These are phyloP conservation scores for Acanthurus tractus DNA, from an alignment of 2,797 vertebrate genomes.

Conservation along the genomic window DNA sequence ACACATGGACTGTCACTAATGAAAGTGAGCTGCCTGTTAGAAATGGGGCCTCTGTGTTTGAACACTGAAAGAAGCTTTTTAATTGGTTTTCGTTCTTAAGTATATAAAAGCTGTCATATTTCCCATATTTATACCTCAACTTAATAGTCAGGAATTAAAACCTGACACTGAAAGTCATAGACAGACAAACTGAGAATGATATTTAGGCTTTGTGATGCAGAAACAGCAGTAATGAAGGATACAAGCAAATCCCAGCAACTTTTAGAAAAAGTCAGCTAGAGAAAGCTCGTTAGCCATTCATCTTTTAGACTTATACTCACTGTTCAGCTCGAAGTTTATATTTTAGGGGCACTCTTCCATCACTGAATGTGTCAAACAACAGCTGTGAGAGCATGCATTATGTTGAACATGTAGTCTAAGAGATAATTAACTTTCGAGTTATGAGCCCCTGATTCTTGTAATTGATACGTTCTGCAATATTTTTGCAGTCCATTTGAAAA, in stretches of 20 bases:
- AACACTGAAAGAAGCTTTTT: constrained; percentile 2
- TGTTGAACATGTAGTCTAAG: background rate
- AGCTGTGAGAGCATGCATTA: constrained; percentile 8
- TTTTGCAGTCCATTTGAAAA: constrained; percentile 8
- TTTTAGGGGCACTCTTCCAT: background rate
- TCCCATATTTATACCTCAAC: background rate
- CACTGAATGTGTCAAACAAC: constrained; percentile 4
- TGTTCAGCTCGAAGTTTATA: background rate
- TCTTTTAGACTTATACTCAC: background rate
- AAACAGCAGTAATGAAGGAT: background rate
- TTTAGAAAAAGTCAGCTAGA: background rate
- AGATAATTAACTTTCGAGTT: background rate
- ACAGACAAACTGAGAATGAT: background rate
- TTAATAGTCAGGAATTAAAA: background rate
- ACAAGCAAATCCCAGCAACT: background rate
- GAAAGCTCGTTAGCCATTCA: background rate
- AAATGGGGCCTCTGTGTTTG: background rate
- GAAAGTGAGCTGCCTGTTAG: background rate
- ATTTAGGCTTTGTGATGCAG: background rate
- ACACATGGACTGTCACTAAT: background rate
- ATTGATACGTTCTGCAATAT: background rate
- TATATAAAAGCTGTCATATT: background rate
- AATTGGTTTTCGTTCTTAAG: background rate
- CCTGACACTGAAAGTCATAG: background rate
- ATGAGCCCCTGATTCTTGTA: background rate